Evolutionary conservation across 2,113 vertebrate genomes (phyloP).

Genomic region (Fukomys damarensis): DNA sequence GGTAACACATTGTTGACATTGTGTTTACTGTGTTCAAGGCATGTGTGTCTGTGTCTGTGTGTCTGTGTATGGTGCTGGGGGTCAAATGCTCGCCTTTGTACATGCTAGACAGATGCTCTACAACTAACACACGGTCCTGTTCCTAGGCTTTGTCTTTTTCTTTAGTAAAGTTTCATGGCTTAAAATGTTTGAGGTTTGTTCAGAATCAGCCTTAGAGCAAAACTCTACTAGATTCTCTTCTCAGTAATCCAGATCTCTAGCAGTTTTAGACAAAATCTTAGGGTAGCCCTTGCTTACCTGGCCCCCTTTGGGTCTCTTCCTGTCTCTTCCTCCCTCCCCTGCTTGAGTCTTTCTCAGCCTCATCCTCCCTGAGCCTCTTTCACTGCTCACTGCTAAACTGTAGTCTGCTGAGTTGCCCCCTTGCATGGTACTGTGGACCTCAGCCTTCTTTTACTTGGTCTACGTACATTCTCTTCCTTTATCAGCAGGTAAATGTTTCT

Average conservation of each 20-base stretch:
- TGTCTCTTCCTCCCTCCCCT: background rate
- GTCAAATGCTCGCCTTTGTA: background rate
- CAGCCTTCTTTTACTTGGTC: background rate
- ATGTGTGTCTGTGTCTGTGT: background rate
- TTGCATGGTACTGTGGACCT: background rate
- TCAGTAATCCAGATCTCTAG: background rate
- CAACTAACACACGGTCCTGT: background rate
- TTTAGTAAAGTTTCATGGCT: background rate
- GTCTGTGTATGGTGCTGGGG: background rate
- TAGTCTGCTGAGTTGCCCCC: background rate
- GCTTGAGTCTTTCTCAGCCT: background rate
- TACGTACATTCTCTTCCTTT: background rate
- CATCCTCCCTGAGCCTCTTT: fast-evolving
- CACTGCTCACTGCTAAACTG: background rate
- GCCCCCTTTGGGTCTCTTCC: background rate
- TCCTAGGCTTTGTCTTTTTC: background rate
- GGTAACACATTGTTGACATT: background rate
- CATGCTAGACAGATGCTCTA: background rate
- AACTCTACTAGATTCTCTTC: background rate
- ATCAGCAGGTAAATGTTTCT: background rate
- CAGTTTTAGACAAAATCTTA: background rate
- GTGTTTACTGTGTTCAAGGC: background rate
- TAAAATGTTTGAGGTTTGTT: slow-evolving; percentile 20
- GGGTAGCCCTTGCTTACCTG: background rate
- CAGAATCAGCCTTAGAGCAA: background rate